Evolutionary conservation across 1,140 invertebrate genomes (phyloP), one percentile per base, ranked within the genome.

Genomic region (Hylyphantes graminicola): DNA sequence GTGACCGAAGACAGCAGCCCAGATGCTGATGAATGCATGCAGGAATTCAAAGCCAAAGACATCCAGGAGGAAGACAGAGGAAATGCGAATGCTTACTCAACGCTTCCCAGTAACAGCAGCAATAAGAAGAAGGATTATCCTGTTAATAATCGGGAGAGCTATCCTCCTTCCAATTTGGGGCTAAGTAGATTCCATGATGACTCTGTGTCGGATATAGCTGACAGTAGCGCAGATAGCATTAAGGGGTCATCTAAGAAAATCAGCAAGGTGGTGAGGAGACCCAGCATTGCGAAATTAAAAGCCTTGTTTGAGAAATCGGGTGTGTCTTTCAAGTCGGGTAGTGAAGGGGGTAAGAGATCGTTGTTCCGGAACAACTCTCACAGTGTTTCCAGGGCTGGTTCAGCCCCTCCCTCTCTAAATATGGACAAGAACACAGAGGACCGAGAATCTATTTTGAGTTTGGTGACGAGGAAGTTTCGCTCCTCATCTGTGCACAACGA

Each of bases 201-300:
- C 57, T 67, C 59, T 19, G 50, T 55, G 7, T 50, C 48, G 7
- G 70, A 74, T 54, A 64, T 65, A 21, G 17, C 53, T 6, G n/a
- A 48, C 11, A 55, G 73, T 21, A 73, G 50, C 35, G 67, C 50
- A 17, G 17, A 57, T 48, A 35, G 2, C n/a, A 65, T 9, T 2
- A 75, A 55, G 21, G 53, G n/a, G 35, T 54, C 12, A 10, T 11
- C 53, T 5, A 83, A 83, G 77, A 77, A 51, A 21, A 10, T 67
- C 54, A 65, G 82, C 35, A 87, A 86, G 53, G 85, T 88, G 55
- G 79, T 89, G 48, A 85, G 90, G 1, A 88, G 89, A 77, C 90
- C 90, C 12, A 91, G 90, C 79, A 91, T 91, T 82, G 88, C 89
- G 0, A 90, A 90, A 83, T 86, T 91, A 17, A 90, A 89, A 86